phyloP scores from a whole-genome alignment of 2,797 vertebrate genomes.

The Sebastes oblongus region DNA sequence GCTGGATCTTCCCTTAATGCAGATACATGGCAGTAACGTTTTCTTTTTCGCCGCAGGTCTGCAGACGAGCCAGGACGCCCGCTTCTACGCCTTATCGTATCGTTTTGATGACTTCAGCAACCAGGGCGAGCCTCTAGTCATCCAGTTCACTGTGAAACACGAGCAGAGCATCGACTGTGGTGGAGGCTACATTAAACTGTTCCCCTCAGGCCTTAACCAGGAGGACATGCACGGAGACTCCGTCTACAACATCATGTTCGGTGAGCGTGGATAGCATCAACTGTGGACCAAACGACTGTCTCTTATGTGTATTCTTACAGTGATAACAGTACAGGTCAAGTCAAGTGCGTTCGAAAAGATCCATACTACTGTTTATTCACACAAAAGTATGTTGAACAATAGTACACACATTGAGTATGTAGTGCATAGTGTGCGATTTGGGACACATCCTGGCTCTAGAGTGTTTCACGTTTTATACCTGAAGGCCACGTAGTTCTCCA shows the following conservation, averaged over 20 bases:
- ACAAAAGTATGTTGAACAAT: too few relatives aligned
- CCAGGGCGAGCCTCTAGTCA: slow-evolving; percentile 81
- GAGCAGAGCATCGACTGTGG: slow-evolving; percentile 88
- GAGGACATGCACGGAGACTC: slow-evolving; percentile 86
- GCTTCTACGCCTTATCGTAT: slow-evolving; percentile 83
- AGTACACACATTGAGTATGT: too few relatives aligned
- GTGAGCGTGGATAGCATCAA: slow-evolving; percentile 58
- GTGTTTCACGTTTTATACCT: too few relatives aligned
- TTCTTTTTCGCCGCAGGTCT: slow-evolving; percentile 72
- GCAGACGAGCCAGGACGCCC: slow-evolving; percentile 84
- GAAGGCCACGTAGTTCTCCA: too few relatives aligned
- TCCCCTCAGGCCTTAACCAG: slow-evolving; percentile 84
- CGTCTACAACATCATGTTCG: slow-evolving; percentile 87
- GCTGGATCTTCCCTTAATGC: neutral
- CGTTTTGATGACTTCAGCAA: slow-evolving; percentile 87
- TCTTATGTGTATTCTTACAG: neutral
- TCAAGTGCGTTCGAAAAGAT: too few relatives aligned
- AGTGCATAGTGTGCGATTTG: too few relatives aligned
- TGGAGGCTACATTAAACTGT: slow-evolving; percentile 85
- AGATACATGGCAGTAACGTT: neutral
- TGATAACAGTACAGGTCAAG: neutral
- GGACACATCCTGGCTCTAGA: too few relatives aligned
- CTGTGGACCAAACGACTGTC: neutral
- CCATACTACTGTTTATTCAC: too few relatives aligned
- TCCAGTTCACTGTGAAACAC: slow-evolving; percentile 88